These are phyloP conservation scores for Osmerus eperlanus DNA, from an alignment of 2,113 vertebrate genomes.

Conservation along the genomic window DNA sequence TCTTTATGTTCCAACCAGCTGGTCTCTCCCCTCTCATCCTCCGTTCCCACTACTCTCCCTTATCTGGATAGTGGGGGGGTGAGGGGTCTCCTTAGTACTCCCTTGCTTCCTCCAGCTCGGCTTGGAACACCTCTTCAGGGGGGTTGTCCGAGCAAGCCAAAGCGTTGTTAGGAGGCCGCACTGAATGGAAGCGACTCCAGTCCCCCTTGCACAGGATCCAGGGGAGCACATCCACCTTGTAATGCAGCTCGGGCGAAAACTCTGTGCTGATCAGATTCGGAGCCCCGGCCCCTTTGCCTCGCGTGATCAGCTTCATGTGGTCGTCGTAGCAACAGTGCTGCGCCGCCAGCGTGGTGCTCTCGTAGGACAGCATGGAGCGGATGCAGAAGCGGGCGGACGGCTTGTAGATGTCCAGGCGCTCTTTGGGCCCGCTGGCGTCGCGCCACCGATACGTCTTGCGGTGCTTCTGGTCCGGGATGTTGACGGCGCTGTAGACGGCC, in stretches of 20 bases:
- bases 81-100: slow-evolving; percentile 71
- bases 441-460: slow-evolving; percentile 81
- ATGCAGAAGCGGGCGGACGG: slow-evolving; percentile 80
- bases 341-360: slow-evolving; percentile 79
- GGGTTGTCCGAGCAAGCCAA: slow-evolving; percentile 75
- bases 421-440: slow-evolving; percentile 80
- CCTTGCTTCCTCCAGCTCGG: slow-evolving; percentile 80
- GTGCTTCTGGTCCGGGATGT: slow-evolving; percentile 72
- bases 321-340: slow-evolving; percentile 88
- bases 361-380: slow-evolving; percentile 78
- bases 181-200: slow-evolving; percentile 83
- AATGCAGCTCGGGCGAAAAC: slow-evolving; percentile 83
- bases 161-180: slow-evolving; percentile 84
- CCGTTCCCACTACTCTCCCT: background rate
- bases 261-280: slow-evolving; percentile 81
- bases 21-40: background rate
- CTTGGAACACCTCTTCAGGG: slow-evolving; percentile 72
- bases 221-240: slow-evolving; percentile 82
- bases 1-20: background rate
- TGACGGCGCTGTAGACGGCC: slow-evolving; percentile 72
- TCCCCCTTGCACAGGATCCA: slow-evolving; percentile 90
- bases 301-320: slow-evolving; percentile 79
- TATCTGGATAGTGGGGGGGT: no score
- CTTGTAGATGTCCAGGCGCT: slow-evolving; percentile 86
- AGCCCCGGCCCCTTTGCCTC: slow-evolving; percentile 79